Conservation (phyloP, 2,888 invertebrate species). For the Cryptosula pallasiana region DNA sequence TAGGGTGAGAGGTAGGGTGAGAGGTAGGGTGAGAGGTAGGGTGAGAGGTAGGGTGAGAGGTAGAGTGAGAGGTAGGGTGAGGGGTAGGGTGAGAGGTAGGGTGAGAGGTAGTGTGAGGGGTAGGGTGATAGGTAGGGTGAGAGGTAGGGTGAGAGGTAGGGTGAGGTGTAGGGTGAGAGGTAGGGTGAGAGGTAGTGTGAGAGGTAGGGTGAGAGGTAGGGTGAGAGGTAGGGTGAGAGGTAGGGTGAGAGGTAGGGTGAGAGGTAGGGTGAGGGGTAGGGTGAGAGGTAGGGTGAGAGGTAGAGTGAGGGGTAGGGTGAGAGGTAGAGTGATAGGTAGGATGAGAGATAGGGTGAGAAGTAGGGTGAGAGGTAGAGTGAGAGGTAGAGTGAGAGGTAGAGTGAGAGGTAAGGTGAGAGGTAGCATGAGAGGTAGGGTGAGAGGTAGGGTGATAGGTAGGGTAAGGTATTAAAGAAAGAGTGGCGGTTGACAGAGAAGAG, state of each 20-base stretch:
- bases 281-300: constrained; percentile 4
- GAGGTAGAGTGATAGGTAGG: too few species aligned
- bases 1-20: too few species aligned
- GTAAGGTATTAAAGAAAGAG: too few species aligned
- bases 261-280: constrained; percentile 5
- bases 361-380: too few species aligned
- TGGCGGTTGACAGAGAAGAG: too few species aligned
- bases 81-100: neutral
- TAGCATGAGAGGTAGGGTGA: too few species aligned
- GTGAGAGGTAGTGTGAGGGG: neutral
- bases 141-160: constrained; percentile 1
- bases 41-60: neutral
- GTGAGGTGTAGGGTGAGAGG: neutral
- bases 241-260: neutral
- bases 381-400: too few species aligned
- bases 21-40: neutral
- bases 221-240: constrained; percentile 4
- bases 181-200: neutral
- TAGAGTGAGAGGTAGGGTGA: too few species aligned
- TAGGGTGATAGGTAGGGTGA: neutral
- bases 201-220: neutral
- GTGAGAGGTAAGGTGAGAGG: too few species aligned
- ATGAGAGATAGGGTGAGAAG: too few species aligned
- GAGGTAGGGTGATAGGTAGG: constrained; percentile 1
- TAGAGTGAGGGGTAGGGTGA: too few species aligned